A percentile compares a stretch with the other conserved stretches of the same genome.
Evolutionary conservation across 1,140 invertebrate species (phyloP).

Genomic region (Halesus radiatus): DNA sequence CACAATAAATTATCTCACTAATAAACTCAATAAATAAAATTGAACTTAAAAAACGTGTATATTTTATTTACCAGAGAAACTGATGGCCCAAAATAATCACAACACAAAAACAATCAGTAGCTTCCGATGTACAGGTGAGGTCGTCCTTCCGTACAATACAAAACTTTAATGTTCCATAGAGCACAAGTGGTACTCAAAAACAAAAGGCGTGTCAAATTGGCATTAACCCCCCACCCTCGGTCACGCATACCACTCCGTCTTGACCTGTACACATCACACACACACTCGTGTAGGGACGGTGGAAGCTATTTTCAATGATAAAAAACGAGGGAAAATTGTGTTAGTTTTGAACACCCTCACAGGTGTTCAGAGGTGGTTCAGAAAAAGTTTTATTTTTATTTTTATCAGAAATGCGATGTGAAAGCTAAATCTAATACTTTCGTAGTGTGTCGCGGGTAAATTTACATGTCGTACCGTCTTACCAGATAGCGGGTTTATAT

Average conservation of each 20-base stretch:
- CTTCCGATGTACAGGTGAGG: constrained; percentile 26
- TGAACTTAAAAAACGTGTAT: too few relatives aligned
- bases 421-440: too few relatives aligned
- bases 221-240: constrained; percentile 54
- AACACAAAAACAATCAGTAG: constrained; percentile 20
- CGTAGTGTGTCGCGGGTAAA: too few relatives aligned
- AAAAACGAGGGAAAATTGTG: constrained; percentile 44
- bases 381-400: background rate
- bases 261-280: background rate
- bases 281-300: background rate
- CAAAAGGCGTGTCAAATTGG: constrained; percentile 58
- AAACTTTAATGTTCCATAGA: constrained; percentile 57
- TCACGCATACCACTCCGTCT: constrained; percentile 16
- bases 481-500: too few relatives aligned
- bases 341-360: constrained; percentile 46
- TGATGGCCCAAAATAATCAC: background rate
- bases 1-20: too few relatives aligned
- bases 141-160: constrained; percentile 45
- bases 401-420: too few relatives aligned
- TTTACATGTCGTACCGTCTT: too few relatives aligned
- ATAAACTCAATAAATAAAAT: too few relatives aligned
- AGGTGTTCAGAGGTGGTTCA: constrained; percentile 37
- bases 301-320: constrained; percentile 39
- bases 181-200: constrained; percentile 56
- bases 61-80: background rate